Evolutionary conservation across 1,140 invertebrate genomes (phyloP).

Genomic region (Zaprionus lachaisei): DNA sequence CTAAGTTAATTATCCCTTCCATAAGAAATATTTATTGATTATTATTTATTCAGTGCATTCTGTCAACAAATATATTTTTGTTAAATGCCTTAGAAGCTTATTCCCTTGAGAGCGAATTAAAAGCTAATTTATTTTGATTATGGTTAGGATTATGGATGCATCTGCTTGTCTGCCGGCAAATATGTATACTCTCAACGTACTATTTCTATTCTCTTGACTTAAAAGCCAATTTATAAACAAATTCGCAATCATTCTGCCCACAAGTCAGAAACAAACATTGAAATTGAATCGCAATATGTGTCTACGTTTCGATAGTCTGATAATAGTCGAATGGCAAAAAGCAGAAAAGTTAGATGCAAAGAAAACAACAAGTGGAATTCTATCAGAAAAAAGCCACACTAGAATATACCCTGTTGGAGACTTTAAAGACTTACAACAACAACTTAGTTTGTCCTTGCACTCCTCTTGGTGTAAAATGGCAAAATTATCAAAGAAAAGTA

Average conservation of each 20-base stretch:
- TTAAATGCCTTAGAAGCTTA: neutral
- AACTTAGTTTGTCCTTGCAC: too few relatives aligned
- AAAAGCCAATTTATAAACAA: slow-evolving; percentile 34
- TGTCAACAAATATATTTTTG: neutral
- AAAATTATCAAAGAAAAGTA: too few relatives aligned
- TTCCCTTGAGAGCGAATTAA: neutral
- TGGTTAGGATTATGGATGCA: neutral
- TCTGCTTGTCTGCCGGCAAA: too few relatives aligned
- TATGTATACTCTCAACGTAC: neutral
- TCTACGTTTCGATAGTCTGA: slow-evolving; percentile 44
- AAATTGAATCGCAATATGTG: slow-evolving; percentile 57
- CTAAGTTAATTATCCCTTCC: neutral
- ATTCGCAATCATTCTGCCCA: slow-evolving; percentile 22
- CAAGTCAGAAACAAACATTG: slow-evolving; percentile 43
- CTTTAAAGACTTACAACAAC: too few relatives aligned
- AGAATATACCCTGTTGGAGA: neutral
- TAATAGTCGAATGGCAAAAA: slow-evolving; percentile 51
- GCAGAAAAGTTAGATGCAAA: slow-evolving; percentile 31
- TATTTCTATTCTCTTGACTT: neutral
- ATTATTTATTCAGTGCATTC: neutral
- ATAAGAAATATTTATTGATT: neutral
- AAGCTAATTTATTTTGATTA: neutral
- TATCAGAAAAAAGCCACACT: neutral
- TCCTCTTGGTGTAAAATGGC: too few relatives aligned
- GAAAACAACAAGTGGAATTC: neutral